phyloP scores from a whole-genome alignment of 2,888 invertebrate genomes.

The Dichetophora obliterata region DNA sequence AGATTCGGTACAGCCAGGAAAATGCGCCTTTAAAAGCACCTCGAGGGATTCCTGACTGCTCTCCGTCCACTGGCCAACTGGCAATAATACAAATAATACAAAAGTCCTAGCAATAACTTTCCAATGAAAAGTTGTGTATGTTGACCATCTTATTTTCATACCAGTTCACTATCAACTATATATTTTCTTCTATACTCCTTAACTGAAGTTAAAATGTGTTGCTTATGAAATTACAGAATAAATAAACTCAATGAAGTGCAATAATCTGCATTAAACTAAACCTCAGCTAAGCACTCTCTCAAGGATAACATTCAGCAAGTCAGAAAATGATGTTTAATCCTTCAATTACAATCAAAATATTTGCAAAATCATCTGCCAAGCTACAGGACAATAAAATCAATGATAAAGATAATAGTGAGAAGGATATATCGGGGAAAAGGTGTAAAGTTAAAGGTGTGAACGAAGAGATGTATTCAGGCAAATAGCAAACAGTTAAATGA shows the following conservation, averaged over 20 bases:
- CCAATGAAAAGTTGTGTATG: too few species aligned
- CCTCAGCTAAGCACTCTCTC: not conserved
- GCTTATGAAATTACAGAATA: not conserved
- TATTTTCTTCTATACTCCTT: too few species aligned
- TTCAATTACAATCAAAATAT: conserved; percentile 35
- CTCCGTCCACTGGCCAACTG: too few species aligned
- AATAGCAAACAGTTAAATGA: conserved; percentile 50
- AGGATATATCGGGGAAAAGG: not conserved
- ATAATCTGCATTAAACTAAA: not conserved
- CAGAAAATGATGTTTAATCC: conserved; percentile 16
- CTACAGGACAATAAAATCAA: conserved; percentile 13
- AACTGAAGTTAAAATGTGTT: too few species aligned
- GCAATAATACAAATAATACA: too few species aligned
- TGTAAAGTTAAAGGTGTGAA: conserved; percentile 51
- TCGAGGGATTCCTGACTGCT: too few species aligned
- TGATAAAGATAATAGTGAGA: not conserved
- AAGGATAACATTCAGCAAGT: not conserved
- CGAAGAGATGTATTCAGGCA: conserved; percentile 42
- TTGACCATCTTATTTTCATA: too few species aligned
- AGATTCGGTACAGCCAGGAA: too few species aligned
- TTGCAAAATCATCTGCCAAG: conserved; percentile 33
- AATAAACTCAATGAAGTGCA: conserved; percentile 9
- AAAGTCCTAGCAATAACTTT: too few species aligned
- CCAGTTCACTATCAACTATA: too few species aligned
- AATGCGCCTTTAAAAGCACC: too few species aligned